Conservation (phyloP, 2,888 invertebrate genomes). For the Enchytraeus crypticus region DNA sequence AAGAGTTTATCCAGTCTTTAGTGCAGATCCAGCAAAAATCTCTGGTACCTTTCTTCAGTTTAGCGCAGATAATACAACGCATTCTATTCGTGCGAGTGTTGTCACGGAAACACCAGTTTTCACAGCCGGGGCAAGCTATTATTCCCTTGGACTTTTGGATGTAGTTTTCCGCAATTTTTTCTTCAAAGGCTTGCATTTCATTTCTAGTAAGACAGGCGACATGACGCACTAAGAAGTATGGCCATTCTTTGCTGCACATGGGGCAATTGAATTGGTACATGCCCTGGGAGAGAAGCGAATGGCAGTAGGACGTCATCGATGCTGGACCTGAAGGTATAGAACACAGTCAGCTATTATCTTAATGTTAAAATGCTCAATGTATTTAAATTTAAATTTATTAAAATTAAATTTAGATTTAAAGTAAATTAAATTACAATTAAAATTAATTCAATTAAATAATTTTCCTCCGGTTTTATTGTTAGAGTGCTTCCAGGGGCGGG, state of each 20-base stretch:
- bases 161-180: neutral
- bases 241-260: neutral
- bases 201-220: conserved; percentile 4
- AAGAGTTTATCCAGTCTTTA: neutral
- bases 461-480: too few relatives aligned
- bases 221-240: conserved; percentile 4
- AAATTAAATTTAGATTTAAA: too few relatives aligned
- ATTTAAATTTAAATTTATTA: too few relatives aligned
- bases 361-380: too few relatives aligned
- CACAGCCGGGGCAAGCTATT: conserved; percentile 3
- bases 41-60: neutral
- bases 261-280: conserved; percentile 1
- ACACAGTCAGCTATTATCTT: too few relatives aligned
- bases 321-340: conserved; percentile 1
- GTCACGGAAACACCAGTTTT: neutral
- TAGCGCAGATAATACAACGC: neutral
- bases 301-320: conserved; percentile 3
- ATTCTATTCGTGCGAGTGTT: neutral
- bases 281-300: neutral
- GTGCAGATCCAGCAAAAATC: conserved; percentile 7
- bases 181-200: neutral
- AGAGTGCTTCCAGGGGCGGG: too few relatives aligned
- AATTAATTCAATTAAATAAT: too few relatives aligned
- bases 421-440: too few relatives aligned
- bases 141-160: neutral